These are phyloP conservation scores for Athetis lepigone DNA, from an alignment of 2,888 invertebrate genomes.

Conservation along the genomic window DNA sequence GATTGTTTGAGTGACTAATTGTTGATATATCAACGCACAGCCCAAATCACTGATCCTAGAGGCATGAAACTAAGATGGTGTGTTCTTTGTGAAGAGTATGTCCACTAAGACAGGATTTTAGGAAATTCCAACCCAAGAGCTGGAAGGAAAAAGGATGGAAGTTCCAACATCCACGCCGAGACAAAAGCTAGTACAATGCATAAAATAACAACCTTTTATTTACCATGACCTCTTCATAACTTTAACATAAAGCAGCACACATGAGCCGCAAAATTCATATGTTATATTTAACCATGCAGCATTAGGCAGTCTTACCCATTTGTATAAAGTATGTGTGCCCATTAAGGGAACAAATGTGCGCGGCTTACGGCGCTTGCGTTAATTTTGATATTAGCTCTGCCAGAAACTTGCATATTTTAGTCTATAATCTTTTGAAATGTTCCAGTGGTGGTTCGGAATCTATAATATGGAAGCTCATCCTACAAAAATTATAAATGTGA, in stretches of 20 bases:
- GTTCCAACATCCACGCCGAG: too few relatives aligned
- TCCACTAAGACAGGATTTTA: too few relatives aligned
- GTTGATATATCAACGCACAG: too few relatives aligned
- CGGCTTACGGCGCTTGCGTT: conserved; percentile 37
- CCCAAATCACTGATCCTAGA: too few relatives aligned
- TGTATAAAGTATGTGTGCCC: conserved; percentile 46
- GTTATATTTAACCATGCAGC: conserved; percentile 22
- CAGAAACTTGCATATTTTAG: conserved; percentile 10
- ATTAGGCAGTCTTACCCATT: conserved; percentile 41
- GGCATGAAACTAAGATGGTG: too few relatives aligned
- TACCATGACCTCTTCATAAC: background rate
- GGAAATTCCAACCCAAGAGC: too few relatives aligned
- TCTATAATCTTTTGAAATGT: conserved; percentile 18
- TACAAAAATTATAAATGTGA: too few relatives aligned
- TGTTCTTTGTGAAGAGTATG: too few relatives aligned
- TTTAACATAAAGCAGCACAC: conserved; percentile 3
- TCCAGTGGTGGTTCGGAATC: background rate
- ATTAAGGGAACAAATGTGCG: conserved; percentile 52
- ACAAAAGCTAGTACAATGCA: background rate
- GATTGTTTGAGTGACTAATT: too few relatives aligned
- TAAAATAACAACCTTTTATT: background rate
- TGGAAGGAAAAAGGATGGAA: too few relatives aligned
- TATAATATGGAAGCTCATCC: too few relatives aligned
- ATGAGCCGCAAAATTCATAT: conserved; percentile 24
- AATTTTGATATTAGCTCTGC: conserved; percentile 44